phyloP scores from a whole-genome alignment of 2,113 vertebrate genomes.

The Aramus guarauna region DNA sequence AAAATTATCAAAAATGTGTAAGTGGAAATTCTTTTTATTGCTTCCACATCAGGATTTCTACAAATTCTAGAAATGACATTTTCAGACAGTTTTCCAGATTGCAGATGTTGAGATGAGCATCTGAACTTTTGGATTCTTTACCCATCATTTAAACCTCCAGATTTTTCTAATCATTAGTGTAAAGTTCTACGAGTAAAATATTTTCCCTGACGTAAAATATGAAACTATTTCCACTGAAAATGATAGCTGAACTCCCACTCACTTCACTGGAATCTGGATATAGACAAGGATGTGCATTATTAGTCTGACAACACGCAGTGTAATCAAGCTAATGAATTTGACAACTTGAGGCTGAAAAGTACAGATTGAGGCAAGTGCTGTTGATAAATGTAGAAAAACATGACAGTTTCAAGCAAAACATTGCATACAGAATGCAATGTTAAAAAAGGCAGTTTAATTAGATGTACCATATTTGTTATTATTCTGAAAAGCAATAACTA shows the following conservation, averaged over 20 bases:
- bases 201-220: background rate
- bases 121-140: background rate
- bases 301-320: background rate
- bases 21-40: background rate
- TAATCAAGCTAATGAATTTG: slow-evolving; percentile 47
- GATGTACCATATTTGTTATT: background rate
- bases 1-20: background rate
- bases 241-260: background rate
- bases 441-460: background rate
- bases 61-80: background rate
- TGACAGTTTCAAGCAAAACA: slow-evolving; percentile 9
- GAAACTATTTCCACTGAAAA: background rate
- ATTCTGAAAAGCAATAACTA: background rate
- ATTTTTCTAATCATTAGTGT: background rate
- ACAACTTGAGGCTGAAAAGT: background rate
- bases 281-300: background rate
- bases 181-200: background rate
- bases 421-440: background rate
- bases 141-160: background rate
- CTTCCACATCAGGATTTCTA: background rate
- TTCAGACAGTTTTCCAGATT: background rate
- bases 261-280: background rate
- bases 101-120: background rate
- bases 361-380: background rate
- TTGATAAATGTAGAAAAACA: background rate